Percentiles rank a stretch among this genome's conserved stretches.
phyloP scores from a whole-genome alignment of 2,797 vertebrate genomes.

The Diplodus sargus region DNA sequence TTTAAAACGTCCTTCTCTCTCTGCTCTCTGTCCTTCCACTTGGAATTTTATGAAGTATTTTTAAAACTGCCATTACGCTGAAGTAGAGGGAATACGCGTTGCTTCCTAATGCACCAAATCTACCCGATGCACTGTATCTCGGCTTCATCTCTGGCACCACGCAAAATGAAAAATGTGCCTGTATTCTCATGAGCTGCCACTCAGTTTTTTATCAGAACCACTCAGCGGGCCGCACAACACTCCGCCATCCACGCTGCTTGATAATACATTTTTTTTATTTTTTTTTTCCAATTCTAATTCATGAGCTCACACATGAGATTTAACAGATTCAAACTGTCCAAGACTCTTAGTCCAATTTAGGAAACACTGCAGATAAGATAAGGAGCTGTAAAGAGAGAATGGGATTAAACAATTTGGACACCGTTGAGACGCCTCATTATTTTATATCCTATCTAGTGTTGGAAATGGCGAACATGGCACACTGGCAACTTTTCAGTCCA shows the following conservation, averaged over 20 bases:
- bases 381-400: slow-evolving; percentile 21
- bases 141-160: slow-evolving; percentile 50
- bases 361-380: slow-evolving; percentile 52
- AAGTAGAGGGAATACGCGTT: slow-evolving; percentile 44
- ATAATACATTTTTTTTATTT: slow-evolving; percentile 34
- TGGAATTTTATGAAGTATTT: slow-evolving; percentile 70
- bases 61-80: slow-evolving; percentile 58
- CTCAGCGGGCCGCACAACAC: slow-evolving; percentile 37
- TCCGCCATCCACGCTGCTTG: slow-evolving; percentile 20
- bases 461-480: slow-evolving; percentile 19
- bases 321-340: slow-evolving; percentile 51
- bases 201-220: slow-evolving; percentile 59
- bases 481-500: slow-evolving; percentile 22
- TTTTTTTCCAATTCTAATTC: slow-evolving; percentile 42
- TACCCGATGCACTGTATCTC: slow-evolving; percentile 35
- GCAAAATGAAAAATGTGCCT: slow-evolving; percentile 43
- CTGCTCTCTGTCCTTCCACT: slow-evolving; percentile 55
- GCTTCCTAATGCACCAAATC: slow-evolving; percentile 48
- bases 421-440: slow-evolving; percentile 24
- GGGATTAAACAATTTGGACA: slow-evolving; percentile 46
- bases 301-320: slow-evolving; percentile 47
- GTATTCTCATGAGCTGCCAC: slow-evolving; percentile 54
- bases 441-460: slow-evolving; percentile 29
- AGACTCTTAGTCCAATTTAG: slow-evolving; percentile 53
- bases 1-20: slow-evolving; percentile 70